Conservation (phyloP, 2,797 vertebrate species). For the Parambassis ranga region DNA sequence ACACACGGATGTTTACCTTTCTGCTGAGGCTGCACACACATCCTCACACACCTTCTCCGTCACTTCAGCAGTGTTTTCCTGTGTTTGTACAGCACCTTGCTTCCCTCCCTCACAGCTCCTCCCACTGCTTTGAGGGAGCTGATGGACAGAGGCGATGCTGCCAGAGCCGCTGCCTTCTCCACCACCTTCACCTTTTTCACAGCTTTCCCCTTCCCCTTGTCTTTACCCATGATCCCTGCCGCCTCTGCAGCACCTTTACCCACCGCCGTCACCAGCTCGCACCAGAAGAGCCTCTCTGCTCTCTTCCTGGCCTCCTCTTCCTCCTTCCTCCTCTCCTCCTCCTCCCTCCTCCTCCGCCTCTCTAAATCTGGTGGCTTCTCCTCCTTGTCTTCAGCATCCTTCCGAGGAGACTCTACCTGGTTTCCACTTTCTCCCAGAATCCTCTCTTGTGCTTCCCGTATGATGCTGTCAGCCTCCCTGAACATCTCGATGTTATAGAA, state of each 20-base stretch:
- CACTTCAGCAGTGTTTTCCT: slow-evolving; percentile 66
- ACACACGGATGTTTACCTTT: slow-evolving; percentile 19
- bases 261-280: slow-evolving; percentile 74
- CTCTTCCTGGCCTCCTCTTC: slow-evolving; percentile 69
- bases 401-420: not conserved
- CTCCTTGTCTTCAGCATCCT: not conserved
- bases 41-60: not conserved
- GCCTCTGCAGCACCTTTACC: slow-evolving; percentile 80
- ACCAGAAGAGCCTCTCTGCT: slow-evolving; percentile 78
- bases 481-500: slow-evolving; percentile 73
- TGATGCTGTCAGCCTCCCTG: slow-evolving; percentile 57
- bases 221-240: slow-evolving; percentile 72
- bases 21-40: not conserved
- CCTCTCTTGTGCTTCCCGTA: slow-evolving; percentile 58
- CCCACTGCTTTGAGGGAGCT: slow-evolving; percentile 72
- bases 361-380: not conserved
- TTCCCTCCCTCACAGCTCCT: slow-evolving; percentile 79
- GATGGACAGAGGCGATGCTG: slow-evolving; percentile 72
- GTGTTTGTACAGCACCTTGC: slow-evolving; percentile 79
- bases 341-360: slow-evolving; percentile 2
- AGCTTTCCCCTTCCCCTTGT: slow-evolving; percentile 62
- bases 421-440: slow-evolving; percentile 49
- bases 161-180: slow-evolving; percentile 74
- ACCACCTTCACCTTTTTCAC: slow-evolving; percentile 74
- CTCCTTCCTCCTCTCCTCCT: slow-evolving; percentile 30